Base-by-base conservation (phyloP, 2,797 vertebrate species). In the Tenualosa ilisha region DNA sequence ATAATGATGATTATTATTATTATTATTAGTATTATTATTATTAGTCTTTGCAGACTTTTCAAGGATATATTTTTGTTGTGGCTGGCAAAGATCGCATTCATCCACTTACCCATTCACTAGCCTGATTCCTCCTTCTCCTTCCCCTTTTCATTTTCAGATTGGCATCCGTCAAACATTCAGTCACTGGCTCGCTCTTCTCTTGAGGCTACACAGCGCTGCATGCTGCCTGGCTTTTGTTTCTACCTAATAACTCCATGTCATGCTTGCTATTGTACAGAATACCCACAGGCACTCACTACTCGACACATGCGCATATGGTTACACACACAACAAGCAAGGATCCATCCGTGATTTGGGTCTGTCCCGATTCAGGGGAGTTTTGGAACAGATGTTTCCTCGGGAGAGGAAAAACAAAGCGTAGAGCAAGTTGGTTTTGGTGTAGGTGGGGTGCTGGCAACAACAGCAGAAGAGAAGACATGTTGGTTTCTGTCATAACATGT, bases 241-340 rank as follows among this genome's bases (percentile, higher is more conserved):
- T 40, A 31, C 13, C 65, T 72, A 37, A 72, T 37, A 37, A 37
- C 31, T 75, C 85, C 56, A 81, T 82, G 43, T 81, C 72, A 50
- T 82, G 84, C 63, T 87, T 50, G 37, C 84, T 84, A 63, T 88
- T 75, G 81, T 59, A 83, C 85, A 63, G 83, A 83, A 72, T 37
- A 72, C 65, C 51, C 59, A 84, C 83, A 86, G 85, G 75, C 83
- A 81, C 79, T 56, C 82, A 81, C 79, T 56, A 46, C 37, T 83
- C 26, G 6, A 61, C 82, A 63, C 61, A 88, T 84, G 54, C 82
- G 68, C 84, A 82, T 87, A 84, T 83, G 83, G n/a, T 72, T 37
- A 65, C 8, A 65, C 61, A 51, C 50, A 65, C 63, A 65, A 72
- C 65, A 84, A 37, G 24, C 20, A 9, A 84, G 59, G 56, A 84